Percentiles rank a stretch among this genome's conserved stretches.
These are phyloP conservation scores for Tromatobia lineatoria DNA, from an alignment of 2,888 invertebrate species.

Conservation along the genomic window DNA sequence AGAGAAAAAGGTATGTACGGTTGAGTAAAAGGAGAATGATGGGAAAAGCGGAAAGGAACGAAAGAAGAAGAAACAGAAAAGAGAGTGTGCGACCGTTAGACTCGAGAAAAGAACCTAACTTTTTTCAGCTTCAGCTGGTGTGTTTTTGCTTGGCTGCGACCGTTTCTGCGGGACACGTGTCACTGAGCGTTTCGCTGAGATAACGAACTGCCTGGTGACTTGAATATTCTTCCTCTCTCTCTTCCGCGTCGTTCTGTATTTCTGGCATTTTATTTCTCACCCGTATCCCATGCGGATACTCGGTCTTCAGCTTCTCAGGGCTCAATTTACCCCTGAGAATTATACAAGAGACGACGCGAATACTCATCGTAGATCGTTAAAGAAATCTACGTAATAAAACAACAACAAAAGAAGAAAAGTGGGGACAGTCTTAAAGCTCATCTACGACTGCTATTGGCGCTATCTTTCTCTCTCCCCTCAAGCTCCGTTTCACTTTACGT, in stretches of 20 bases:
- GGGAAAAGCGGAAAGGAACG: slow-evolving; percentile 34
- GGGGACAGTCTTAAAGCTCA: slow-evolving; percentile 43
- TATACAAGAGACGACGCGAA: slow-evolving; percentile 17
- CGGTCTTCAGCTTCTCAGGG: slow-evolving; percentile 19
- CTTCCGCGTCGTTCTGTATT: neutral
- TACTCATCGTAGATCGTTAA: slow-evolving; percentile 16
- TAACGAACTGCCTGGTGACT: slow-evolving; percentile 62
- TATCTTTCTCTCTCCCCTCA: slow-evolving; percentile 28
- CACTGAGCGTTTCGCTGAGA: slow-evolving; percentile 44
- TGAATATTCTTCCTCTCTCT: slow-evolving; percentile 40
- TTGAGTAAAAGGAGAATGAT: slow-evolving; percentile 4
- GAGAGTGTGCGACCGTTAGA: slow-evolving; percentile 18
- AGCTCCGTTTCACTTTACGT: slow-evolving; percentile 23
- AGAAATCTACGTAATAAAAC: slow-evolving; percentile 51
- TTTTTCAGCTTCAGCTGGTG: slow-evolving; percentile 42
- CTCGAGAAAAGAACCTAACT: slow-evolving; percentile 20
- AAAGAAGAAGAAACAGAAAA: slow-evolving; percentile 24
- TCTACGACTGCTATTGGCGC: slow-evolving; percentile 18
- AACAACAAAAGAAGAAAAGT: neutral
- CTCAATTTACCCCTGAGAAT: slow-evolving; percentile 26
- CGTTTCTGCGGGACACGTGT: slow-evolving; percentile 47
- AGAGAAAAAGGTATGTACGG: slow-evolving; percentile 30
- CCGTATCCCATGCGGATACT: neutral
- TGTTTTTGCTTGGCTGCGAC: slow-evolving; percentile 11
- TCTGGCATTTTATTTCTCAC: slow-evolving; percentile 9